Base-by-base conservation (phyloP, 2,797 vertebrate genomes). In the Serranus cabrilla region DNA sequence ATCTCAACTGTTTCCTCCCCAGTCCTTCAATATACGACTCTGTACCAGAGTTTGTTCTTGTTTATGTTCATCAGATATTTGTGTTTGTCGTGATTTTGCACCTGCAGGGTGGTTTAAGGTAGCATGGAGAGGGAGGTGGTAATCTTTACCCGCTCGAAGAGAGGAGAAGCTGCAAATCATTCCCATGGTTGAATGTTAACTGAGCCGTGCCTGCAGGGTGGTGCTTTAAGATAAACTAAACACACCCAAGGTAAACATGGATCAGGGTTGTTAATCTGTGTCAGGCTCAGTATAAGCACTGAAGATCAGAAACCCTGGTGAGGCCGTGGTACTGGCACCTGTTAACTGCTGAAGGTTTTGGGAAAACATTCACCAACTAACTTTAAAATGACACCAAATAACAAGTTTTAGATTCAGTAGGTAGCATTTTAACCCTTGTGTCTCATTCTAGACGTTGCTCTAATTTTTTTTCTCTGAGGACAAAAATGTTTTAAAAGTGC, bases 231-330 rank as follows among this genome's bases (percentile, higher is more conserved):
- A 79, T 81, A 81, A 87, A 73, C 37, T 40, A 43, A 82, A 76
- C 83, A 70, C 78, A 73, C 73, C 84, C 68, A 71, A 76, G 42
- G 74, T 74, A 84, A 91, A 84, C 77, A 87, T 65, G 65, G 68
- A 64, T 78, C 57, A 62, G 50, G 64, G 76, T 12, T 78, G 79
- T 74, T 77, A 62, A 78, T 88, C 34, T 75, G 43, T 50, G 46
- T 56, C 43, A 61, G 46, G 37, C 52, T 80, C 51, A 34, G 37
- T 55, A 18, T 43, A 43, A 80, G 57, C 58, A 74, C 74, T 64
- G 51, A 37, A 52, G 71, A 72, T 78, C 39, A 75, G 18, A 54
- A 78, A 25, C 57, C 27, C 31, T 66, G 17, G 40, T 58, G 12
- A 42, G 18, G 23, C 43, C 31, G 40, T 23, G 42, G 11, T 6